phyloP scores from a whole-genome alignment of 1,140 invertebrate genomes.

The Drosophila subpulchrella region DNA sequence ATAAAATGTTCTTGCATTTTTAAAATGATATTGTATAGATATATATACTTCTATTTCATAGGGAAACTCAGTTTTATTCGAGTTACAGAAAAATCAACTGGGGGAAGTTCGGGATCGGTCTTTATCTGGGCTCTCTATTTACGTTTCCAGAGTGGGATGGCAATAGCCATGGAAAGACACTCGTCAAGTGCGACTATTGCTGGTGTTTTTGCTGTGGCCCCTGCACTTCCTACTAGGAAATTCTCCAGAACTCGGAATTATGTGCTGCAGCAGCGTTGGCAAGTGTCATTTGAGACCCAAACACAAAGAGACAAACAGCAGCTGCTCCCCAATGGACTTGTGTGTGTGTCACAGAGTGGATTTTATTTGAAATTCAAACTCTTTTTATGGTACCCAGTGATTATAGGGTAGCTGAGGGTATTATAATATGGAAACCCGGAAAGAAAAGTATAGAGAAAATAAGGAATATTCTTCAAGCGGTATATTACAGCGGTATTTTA shows the following conservation, averaged over 20 bases:
- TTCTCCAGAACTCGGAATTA: conserved; percentile 71
- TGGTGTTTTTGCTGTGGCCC: conserved; percentile 31
- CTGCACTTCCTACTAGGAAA: conserved; percentile 80
- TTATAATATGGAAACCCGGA: background rate
- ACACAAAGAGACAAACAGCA: conserved; percentile 40
- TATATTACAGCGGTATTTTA: too few species aligned
- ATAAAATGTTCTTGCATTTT: too few species aligned
- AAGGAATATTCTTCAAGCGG: too few species aligned
- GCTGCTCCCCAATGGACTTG: conserved; percentile 30
- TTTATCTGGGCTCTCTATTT: conserved; percentile 14
- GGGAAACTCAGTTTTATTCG: background rate
- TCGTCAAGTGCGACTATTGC: conserved; percentile 62
- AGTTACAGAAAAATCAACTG: background rate
- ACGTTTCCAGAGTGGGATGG: conserved; percentile 27
- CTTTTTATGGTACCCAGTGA: conserved; percentile 42
- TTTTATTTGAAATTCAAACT: conserved; percentile 54
- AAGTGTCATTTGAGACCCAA: conserved; percentile 78
- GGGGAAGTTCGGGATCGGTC: background rate
- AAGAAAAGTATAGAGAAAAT: background rate
- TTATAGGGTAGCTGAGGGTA: conserved; percentile 24
- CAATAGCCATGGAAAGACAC: conserved; percentile 36
- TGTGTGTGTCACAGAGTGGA: conserved; percentile 24
- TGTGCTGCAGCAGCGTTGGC: conserved; percentile 62
- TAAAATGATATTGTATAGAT: too few species aligned
- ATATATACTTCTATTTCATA: too few species aligned